Conservation (phyloP, 2,888 invertebrate species). For the Clusia tigrina region DNA sequence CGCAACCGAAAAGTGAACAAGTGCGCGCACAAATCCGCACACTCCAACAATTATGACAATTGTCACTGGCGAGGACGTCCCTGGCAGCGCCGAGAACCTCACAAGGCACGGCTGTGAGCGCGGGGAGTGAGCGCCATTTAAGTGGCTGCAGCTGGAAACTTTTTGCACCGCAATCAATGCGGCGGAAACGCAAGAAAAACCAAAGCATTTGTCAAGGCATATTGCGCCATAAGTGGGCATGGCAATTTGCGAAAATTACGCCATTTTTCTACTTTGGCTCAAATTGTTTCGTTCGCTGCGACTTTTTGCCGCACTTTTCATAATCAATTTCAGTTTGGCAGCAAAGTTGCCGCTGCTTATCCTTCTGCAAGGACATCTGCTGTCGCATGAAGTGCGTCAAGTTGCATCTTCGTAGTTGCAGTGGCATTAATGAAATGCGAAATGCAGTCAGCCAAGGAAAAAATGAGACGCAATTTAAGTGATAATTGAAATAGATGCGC, state of each 20-base stretch:
- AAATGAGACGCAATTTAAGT: too few species aligned
- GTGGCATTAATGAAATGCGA: too few species aligned
- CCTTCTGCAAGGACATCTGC: too few species aligned
- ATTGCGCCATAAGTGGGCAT: too few species aligned
- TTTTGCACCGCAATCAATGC: not conserved
- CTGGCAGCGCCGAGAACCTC: not conserved
- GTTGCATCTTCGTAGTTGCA: too few species aligned
- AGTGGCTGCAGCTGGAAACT: not conserved
- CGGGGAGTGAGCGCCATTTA: not conserved
- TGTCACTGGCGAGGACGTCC: not conserved
- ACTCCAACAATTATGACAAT: slow-evolving; percentile 4
- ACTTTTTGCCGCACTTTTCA: too few species aligned
- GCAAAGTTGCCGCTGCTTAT: too few species aligned
- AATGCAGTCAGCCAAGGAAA: too few species aligned
- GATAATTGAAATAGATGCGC: too few species aligned
- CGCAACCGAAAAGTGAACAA: not conserved
- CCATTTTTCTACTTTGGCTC: not conserved
- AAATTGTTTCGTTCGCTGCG: not conserved
- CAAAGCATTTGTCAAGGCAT: not conserved
- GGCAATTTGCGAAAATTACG: too few species aligned
- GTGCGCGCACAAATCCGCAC: not conserved
- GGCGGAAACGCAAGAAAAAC: not conserved
- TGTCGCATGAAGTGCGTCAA: too few species aligned
- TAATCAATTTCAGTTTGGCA: not conserved
- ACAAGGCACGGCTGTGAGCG: not conserved